Evolutionary conservation across 2,797 vertebrate species (phyloP).

Genomic region (Distichodus sexfasciatus): DNA sequence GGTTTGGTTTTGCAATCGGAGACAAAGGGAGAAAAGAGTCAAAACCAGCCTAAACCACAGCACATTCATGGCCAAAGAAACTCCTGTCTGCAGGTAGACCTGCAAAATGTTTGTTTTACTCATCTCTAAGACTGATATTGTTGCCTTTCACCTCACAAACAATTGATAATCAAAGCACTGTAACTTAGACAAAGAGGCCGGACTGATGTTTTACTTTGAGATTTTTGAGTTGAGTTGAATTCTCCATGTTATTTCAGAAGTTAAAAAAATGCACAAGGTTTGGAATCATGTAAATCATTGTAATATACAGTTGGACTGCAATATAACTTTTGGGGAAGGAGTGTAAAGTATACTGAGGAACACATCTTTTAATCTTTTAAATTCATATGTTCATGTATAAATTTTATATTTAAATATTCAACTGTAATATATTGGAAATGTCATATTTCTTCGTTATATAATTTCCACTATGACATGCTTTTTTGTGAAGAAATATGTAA

Average conservation of each 20-base stretch:
- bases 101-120: slow-evolving; percentile 47
- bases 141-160: slow-evolving; percentile 6
- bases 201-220: neutral
- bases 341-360: neutral
- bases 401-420: slow-evolving; percentile 51
- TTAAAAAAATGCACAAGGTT: neutral
- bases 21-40: slow-evolving; percentile 94
- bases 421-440: slow-evolving; percentile 56
- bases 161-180: neutral
- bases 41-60: slow-evolving; percentile 95
- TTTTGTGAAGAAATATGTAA: no score
- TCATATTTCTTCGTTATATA: slow-evolving; percentile 46
- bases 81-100: slow-evolving; percentile 75
- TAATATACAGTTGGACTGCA: neutral
- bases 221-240: no score
- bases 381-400: slow-evolving; percentile 37
- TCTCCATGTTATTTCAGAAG: no score
- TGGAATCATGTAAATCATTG: neutral
- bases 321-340: neutral
- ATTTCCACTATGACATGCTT: slow-evolving; percentile 17
- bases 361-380: slow-evolving; percentile 6
- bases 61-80: slow-evolving; percentile 83
- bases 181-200: neutral
- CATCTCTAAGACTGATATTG: neutral
- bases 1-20: slow-evolving; percentile 98